Base-by-base conservation (phyloP, 2,113 vertebrate species). In the Corvus moneduloides region DNA sequence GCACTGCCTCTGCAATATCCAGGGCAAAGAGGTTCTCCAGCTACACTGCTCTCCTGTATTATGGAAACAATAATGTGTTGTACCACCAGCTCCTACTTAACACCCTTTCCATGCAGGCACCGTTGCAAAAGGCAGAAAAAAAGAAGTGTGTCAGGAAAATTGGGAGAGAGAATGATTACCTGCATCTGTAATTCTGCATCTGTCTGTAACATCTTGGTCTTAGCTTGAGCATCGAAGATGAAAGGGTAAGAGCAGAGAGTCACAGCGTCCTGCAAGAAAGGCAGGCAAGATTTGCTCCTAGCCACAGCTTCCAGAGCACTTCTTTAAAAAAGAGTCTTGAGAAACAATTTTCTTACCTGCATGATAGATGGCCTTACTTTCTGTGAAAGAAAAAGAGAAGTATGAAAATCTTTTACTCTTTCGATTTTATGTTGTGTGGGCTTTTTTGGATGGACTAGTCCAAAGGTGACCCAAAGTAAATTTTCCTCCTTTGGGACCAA, bases 161-260 rank as follows among this genome's bases (percentile, higher is more conserved):
- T 17, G 32, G 35, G 46, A 73, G 58, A 71, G 49, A 78, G 37
- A 55, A 76, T 11, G 7, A 63, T 51, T 98, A 99, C 99, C 99
- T 99, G 99, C 99, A 99, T 99, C 97, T 99, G 99, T 84, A 99
- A 98, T 81, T 99, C 99, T 48, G 99, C 99, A 37, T 99, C 99
- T 1, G 99, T 99, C 97, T 99, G 99, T 88, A 99, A 97, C 99
- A 99, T 99, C 95, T 99, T 99, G 79, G 99, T 99, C 98, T 99
- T 99, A 92, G 99, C 99, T 98, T 99, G 98, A 88, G 99, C 99
- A 93, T 99, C 99, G 10, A 99, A 98, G 95, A 99, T 98, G 98
- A 99, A 99, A 68, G 99, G 99, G 59, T 99, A 99, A 97, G 99
- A 99, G 98, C 99, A 99, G 87, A 99, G 98, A 20, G 98, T 99